Base-by-base conservation (phyloP, 2,797 vertebrate species). In the Cephalopachus bancanus region DNA sequence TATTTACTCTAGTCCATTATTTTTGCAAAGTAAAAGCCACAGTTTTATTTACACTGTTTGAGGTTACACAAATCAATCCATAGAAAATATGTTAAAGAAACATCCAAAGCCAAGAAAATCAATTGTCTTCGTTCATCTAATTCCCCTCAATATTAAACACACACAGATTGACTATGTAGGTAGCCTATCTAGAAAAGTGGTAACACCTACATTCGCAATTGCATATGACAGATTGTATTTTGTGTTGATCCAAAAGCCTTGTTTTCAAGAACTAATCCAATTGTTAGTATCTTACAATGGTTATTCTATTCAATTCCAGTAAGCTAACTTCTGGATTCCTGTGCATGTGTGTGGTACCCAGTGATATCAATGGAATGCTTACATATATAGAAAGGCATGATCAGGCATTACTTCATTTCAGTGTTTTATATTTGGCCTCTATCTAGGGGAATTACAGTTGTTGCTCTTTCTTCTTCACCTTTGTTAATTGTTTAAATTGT, bases 61-160 rank as follows among this genome's bases (percentile, higher is more conserved):
- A 93, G 96, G 94, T 97, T 91, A 97, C 89, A 94, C 24, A 94
- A 97, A 79, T 84, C 69, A 95, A 93, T 89, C 62, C 89, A 94
- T n/a, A 94, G 85, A 97, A 95, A 93, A 81, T 96, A 97, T 91
- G 92, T 92, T 96, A 97, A 98, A 97, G 81, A 87, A 91, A 94
- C 1, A 97, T 37, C 4, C 24, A 62, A 62, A 89, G 95, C 80
- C 78, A 97, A 96, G 81, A 96, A 92, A 72, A 97, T 80, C 96
- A 97, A 78, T 71, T 83, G 59, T 83, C 51, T 97, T 67, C 37
- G 76, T 92, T 97, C 89, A 96, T 33, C 9, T 93, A 95, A 97
- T 88, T 67, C 26, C 75, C 88, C 53, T 0, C 81, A 92, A 91
- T 89, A 90, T 93, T 93, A 94, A 98, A 92, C 49, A 94, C 72